Conservation (phyloP, 1,140 invertebrate genomes). For the Caenorhabditis tropicalis region DNA sequence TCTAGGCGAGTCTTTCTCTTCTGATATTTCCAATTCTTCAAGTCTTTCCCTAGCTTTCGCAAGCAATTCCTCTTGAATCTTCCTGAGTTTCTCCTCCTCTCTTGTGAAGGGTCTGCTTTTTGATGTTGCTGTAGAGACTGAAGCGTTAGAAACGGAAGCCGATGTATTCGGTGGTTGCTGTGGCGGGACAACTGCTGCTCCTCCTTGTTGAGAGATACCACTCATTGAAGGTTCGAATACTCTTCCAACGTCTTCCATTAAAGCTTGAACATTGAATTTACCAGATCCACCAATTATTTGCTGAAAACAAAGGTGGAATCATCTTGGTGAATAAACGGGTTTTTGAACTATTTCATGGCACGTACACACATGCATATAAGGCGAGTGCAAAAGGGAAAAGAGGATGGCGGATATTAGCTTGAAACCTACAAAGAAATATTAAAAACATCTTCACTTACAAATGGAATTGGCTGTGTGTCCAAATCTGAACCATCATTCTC, state of each 20-base stretch:
- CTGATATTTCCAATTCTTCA: neutral
- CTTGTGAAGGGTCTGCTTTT: neutral
- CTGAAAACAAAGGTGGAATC: neutral
- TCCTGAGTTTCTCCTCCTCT: neutral
- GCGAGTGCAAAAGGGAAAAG: no score
- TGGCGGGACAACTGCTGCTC: neutral
- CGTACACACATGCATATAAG: no score
- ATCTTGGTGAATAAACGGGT: neutral
- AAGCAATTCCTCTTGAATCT: neutral
- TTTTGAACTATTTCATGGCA: no score
- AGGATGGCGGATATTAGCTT: no score
- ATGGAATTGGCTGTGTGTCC: neutral
- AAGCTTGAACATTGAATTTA: slow-evolving; percentile 23
- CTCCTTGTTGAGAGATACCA: no score
- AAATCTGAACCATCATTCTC: neutral
- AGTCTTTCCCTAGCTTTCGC: neutral
- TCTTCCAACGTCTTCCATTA: slow-evolving; percentile 38
- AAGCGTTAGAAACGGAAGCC: neutral
- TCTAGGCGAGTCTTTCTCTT: slow-evolving; percentile 1
- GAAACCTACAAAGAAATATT: no score
- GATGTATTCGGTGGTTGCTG: neutral
- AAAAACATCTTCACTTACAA: slow-evolving; percentile 44
- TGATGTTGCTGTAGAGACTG: neutral
- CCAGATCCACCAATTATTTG: neutral
- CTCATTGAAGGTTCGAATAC: neutral